Evolutionary conservation across 2,888 invertebrate species (phyloP), one percentile per base, ranked within the genome.

Genomic region (Papilio gigon): DNA sequence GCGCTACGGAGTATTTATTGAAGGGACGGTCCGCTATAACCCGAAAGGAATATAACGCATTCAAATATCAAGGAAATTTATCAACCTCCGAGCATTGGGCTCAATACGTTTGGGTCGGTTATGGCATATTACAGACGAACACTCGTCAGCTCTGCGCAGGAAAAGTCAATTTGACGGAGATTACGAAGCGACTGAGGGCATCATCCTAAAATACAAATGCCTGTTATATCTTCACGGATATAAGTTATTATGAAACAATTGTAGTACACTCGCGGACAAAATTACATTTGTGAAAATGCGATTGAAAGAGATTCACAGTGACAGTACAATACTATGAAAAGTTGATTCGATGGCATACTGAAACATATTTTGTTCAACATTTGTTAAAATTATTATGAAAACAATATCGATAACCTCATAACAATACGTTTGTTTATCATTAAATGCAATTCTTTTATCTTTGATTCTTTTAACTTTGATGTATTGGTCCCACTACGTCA

Each of bases 31-130:
- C 78, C 80, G 78, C 76, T 77, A 84, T 86, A 84, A 84, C 82
- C 83, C 81, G 81, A 84, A 83, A 83, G 84, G 83, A 88, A 85
- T 86, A 87, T 86, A 84, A 88, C 87, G 83, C 86, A 89, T 90
- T 89, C 90, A 89, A 90, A 89, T 90, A 90, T 90, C 87, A 84
- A 85, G 78, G 85, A 88, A 88, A 89, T 89, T 89, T 88, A 89
- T 90, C 88, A 89, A 89, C 85, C 85, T 85, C 78, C 82, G 80
- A 84, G 85, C 83, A 84, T 83, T 79, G 86, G 84, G 84, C 81
- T 84, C 89, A 87, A 89, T 89, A 90, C 84, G 88, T 84, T 88
- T 78, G 88, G 88, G 87, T 87, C 89, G 87, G 89, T 89, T 89
- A 90, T 89, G 83, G 88, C 84, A 81, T 88, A 89, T 89, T 87